Evolutionary conservation across 2,797 vertebrate genomes (phyloP).

Genomic region (Chiloscyllium punctatum): DNA sequence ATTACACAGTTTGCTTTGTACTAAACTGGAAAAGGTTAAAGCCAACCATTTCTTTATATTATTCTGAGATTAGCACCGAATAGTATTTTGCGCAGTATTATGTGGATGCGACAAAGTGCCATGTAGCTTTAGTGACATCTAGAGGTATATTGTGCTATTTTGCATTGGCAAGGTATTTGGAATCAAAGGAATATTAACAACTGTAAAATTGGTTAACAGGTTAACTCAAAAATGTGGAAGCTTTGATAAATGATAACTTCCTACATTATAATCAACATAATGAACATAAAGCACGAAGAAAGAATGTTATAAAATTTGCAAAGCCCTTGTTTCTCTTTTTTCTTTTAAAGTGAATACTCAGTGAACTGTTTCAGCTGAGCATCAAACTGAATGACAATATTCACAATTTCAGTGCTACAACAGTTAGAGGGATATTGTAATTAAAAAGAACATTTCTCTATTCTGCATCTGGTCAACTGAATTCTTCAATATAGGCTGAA

Average conservation of each 20-base stretch:
- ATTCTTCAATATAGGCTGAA: not conserved
- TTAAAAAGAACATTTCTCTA: not conserved
- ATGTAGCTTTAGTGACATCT: slow-evolving; percentile 31
- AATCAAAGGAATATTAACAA: not conserved
- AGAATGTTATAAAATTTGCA: not conserved
- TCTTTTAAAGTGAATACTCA: not conserved
- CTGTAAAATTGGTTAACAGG: not conserved
- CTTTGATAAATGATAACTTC: not conserved
- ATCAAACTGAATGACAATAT: not conserved
- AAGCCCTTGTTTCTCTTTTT: not conserved
- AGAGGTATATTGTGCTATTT: not conserved
- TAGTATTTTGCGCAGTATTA: not conserved
- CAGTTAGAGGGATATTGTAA: no score
- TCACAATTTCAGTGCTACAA: not conserved
- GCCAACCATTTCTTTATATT: not conserved
- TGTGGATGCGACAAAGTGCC: not conserved
- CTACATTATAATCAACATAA: not conserved
- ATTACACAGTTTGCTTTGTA: not conserved
- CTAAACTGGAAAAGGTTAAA: slow-evolving; percentile 23
- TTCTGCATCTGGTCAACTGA: not conserved
- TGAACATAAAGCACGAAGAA: not conserved
- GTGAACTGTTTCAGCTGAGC: not conserved
- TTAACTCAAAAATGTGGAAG: not conserved
- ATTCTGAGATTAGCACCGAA: not conserved
- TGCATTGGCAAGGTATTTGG: not conserved